Evolutionary conservation across 2,113 vertebrate species (phyloP), one percentile per base, ranked within the genome.

Genomic region (Pangasianodon hypophthalmus): DNA sequence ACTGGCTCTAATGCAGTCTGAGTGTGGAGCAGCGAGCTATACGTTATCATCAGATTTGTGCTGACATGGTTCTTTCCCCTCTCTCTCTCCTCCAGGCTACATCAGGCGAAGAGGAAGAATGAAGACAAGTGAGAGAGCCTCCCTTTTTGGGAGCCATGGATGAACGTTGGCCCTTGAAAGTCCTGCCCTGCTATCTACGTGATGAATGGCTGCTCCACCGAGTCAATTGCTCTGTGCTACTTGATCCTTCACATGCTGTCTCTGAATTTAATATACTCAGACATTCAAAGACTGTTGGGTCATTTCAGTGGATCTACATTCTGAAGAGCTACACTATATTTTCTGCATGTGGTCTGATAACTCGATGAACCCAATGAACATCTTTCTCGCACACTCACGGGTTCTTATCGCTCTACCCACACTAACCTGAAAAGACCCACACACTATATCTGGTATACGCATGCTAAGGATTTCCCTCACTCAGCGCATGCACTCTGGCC

Each of bases 161-260:
- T 89, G 92, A 93, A 93, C 91, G 90, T 91, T 90, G 92, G 93
- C 94, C 94, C 94, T 91, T 77, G 87, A 92, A 94, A 92, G 94
- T 91, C 92, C 93, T 95, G 94, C 93, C 93, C 93, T 71, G 88
- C 84, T 92, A 91, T 93, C 92, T 94, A 75, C 8, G 89, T 95
- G 95, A 96, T 96, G 95, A 95, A 96, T 96, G 94, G 94, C 94
- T 89, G 91, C 94, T 93, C 93, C 92, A 92, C 94, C 93, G 91
- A 94, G 93, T 94, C 92, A 89, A 92, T 93, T 92, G 91, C 90
- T 77, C 80, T 83, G 79, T 82, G 73, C 81, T 83, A 80, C 85
- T 50, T 60, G 56, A 71, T 85, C 73, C 41, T 37, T 85, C 80
- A 84, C 87, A 44, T 37, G 85, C 81, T 58, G 71, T 71, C 84